Evolutionary conservation across 2,888 invertebrate species (phyloP).

Genomic region (Drosophila borealis): DNA sequence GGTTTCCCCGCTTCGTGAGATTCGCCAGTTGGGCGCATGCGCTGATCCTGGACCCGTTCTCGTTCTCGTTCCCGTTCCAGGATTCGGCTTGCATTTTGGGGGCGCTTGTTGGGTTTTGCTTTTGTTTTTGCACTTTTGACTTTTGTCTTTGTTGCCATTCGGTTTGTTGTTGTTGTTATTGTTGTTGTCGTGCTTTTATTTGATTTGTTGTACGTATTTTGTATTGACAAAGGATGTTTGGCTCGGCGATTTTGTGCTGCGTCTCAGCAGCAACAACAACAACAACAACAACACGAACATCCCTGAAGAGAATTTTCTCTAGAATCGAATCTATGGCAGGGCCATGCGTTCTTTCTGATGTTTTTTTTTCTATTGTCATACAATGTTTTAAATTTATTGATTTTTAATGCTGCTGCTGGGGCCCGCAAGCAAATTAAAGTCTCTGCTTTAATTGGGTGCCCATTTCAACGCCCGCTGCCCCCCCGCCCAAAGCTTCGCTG

Average conservation of each 20-base stretch:
- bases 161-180: constrained; percentile 35
- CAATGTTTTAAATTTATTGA: constrained; percentile 77
- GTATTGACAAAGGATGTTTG: constrained; percentile 81
- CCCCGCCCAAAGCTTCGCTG: constrained; percentile 2
- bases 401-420: constrained; percentile 57
- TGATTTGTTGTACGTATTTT: constrained; percentile 75
- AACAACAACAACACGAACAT: constrained; percentile 44
- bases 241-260: constrained; percentile 73
- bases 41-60: constrained; percentile 24
- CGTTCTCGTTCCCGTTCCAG: constrained; percentile 14
- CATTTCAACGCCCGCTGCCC: not conserved
- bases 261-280: constrained; percentile 40
- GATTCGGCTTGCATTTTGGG: constrained; percentile 54
- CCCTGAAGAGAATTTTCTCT: constrained; percentile 63
- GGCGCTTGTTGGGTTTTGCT: constrained; percentile 49
- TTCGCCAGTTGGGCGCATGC: constrained; percentile 58
- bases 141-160: constrained; percentile 75
- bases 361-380: constrained; percentile 47
- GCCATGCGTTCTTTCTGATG: constrained; percentile 23
- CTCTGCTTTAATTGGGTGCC: constrained; percentile 61
- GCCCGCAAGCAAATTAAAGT: constrained; percentile 55
- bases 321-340: constrained; percentile 57
- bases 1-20: constrained; percentile 64
- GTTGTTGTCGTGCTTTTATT: constrained; percentile 56
- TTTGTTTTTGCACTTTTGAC: constrained; percentile 69